These are phyloP conservation scores for Drosophila falleni DNA, from an alignment of 2,888 invertebrate species.

Conservation along the genomic window DNA sequence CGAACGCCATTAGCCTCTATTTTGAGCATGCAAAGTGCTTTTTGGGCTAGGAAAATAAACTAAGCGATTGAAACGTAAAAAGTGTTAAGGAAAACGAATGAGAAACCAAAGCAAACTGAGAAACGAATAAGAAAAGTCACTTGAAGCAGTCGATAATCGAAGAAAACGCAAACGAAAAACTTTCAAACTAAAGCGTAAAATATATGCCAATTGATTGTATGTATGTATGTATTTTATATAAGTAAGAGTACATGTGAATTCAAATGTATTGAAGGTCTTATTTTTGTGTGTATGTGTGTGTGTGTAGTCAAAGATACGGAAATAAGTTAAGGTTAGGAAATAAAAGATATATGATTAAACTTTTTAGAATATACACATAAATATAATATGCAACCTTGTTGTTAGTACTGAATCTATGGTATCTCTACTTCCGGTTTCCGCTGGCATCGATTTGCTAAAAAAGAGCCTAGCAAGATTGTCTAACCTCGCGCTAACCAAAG, in stretches of 20 bases:
- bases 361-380: conserved; percentile 53
- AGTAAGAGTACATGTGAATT: conserved; percentile 30
- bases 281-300: conserved; percentile 5
- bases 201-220: conserved; percentile 59
- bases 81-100: conserved; percentile 17
- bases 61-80: conserved; percentile 36
- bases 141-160: conserved; percentile 38
- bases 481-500: conserved; percentile 90
- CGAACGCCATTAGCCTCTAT: conserved; percentile 59
- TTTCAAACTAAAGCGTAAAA: conserved; percentile 30
- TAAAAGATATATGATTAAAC: conserved; percentile 29
- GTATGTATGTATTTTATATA: conserved; percentile 27
- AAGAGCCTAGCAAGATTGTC: conserved; percentile 92
- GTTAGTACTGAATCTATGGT: conserved; percentile 85
- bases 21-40: conserved; percentile 72
- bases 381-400: conserved; percentile 84
- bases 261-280: conserved; percentile 37
- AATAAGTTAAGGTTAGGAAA: conserved; percentile 42
- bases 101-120: conserved; percentile 21
- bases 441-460: conserved; percentile 88
- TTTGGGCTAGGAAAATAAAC: conserved; percentile 34
- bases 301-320: conserved; percentile 30
- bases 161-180: conserved; percentile 38
- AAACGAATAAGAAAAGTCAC: conserved; percentile 38
- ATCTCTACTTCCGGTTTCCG: conserved; percentile 85